Evolutionary conservation across 2,113 vertebrate species (phyloP).

Genomic region (Nesospiza acunhae): DNA sequence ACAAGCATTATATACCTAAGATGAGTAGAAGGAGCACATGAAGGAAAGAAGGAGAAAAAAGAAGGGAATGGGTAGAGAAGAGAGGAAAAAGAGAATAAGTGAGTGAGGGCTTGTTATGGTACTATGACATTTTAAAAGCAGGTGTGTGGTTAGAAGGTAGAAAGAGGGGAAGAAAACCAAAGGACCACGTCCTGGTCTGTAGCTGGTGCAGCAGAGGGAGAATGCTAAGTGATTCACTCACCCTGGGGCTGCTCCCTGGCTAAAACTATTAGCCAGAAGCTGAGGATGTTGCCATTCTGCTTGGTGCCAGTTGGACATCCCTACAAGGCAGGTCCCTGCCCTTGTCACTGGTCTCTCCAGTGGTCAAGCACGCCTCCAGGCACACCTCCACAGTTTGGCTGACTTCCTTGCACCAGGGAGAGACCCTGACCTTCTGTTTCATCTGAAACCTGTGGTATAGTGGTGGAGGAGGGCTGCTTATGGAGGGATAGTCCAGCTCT

Average conservation of each 20-base stretch:
- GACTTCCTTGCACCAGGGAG: neutral
- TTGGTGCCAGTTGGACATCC: neutral
- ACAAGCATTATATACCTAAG: neutral
- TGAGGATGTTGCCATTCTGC: neutral
- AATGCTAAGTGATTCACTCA: neutral
- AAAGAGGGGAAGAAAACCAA: neutral
- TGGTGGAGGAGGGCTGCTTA: neutral
- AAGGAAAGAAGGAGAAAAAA: neutral
- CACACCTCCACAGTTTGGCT: neutral
- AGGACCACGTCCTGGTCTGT: neutral
- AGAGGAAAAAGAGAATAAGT: rapidly evolving
- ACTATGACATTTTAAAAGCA: neutral
- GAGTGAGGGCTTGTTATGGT: neutral
- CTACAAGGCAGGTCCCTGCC: neutral
- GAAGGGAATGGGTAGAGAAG: neutral
- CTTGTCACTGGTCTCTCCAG: neutral
- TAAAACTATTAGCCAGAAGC: neutral
- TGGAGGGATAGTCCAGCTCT: neutral
- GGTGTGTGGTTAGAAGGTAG: neutral
- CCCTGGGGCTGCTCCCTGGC: neutral
- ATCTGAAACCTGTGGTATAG: neutral
- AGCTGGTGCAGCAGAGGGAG: neutral
- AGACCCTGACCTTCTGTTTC: neutral
- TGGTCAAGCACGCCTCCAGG: neutral
- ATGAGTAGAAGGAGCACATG: neutral